phyloP scores from a whole-genome alignment of 64 coral and sea anemone genomes.

The Montipora cactus region DNA sequence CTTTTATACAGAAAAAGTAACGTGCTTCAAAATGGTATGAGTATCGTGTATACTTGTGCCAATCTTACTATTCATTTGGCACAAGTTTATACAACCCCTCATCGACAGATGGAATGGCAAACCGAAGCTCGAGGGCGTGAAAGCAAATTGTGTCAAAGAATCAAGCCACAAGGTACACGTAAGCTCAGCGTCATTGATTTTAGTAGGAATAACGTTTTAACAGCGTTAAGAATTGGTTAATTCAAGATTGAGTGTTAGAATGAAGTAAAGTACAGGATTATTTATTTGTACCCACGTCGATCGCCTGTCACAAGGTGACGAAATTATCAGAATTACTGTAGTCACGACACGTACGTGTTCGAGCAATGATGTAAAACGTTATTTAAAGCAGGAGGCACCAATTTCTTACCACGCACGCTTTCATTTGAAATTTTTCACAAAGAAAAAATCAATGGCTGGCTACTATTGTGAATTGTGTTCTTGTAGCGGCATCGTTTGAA shows the following conservation, averaged over 20 bases:
- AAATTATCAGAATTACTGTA: too few species aligned
- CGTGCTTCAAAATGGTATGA: constrained; percentile 90
- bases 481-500: too few species aligned
- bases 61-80: constrained; percentile 94
- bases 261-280: neutral
- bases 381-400: too few species aligned
- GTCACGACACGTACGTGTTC: too few species aligned
- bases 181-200: neutral
- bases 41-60: constrained; percentile 99
- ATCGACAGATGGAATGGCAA: constrained; percentile 91
- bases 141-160: constrained; percentile 33
- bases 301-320: too few species aligned
- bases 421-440: too few species aligned
- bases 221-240: neutral
- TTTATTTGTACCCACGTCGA: too few species aligned
- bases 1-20: neutral
- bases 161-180: neutral
- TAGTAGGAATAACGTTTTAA: too few species aligned
- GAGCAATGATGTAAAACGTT: too few species aligned
- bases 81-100: constrained; percentile 97
- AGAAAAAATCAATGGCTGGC: too few species aligned
- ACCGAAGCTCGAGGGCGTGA: constrained; percentile 46
- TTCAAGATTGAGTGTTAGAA: neutral
- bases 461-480: too few species aligned
- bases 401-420: too few species aligned